These are phyloP conservation scores for Polyergus mexicanus DNA, from an alignment of 1,140 invertebrate genomes.

Conservation along the genomic window DNA sequence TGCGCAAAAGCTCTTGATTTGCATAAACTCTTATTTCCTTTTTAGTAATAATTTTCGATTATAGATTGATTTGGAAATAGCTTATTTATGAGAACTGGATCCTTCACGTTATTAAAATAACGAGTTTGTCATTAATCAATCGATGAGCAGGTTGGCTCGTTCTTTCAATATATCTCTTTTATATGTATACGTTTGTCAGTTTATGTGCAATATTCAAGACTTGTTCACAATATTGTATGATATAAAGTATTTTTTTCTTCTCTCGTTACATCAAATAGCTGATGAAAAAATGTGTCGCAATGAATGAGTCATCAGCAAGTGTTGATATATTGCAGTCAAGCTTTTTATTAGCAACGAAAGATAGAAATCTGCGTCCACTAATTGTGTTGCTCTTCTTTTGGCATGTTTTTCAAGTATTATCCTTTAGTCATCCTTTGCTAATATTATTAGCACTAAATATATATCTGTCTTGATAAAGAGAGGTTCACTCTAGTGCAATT, in stretches of 20 bases:
- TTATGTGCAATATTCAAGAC: neutral
- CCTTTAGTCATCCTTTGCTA: neutral
- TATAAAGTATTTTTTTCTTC: neutral
- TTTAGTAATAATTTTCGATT: neutral
- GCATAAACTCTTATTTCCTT: neutral
- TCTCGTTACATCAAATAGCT: slow-evolving; percentile 58
- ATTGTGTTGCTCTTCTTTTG: no score
- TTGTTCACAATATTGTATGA: neutral
- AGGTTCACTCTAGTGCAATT: neutral
- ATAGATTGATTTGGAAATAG: neutral
- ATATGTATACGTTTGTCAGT: neutral
- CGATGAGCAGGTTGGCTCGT: neutral
- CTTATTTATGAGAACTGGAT: neutral
- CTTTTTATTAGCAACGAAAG: neutral
- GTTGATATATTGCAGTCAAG: slow-evolving; percentile 8
- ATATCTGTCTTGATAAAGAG: neutral
- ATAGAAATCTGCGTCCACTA: neutral
- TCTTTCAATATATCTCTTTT: neutral
- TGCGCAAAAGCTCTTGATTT: neutral
- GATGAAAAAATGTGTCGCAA: slow-evolving; percentile 25
- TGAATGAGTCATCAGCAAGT: slow-evolving; percentile 51
- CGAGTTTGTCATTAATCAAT: neutral
- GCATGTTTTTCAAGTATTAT: neutral
- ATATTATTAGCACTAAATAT: neutral
- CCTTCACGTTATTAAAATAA: neutral